These are phyloP conservation scores for Drosophila lini DNA, from an alignment of 1,140 invertebrate species.

Conservation along the genomic window DNA sequence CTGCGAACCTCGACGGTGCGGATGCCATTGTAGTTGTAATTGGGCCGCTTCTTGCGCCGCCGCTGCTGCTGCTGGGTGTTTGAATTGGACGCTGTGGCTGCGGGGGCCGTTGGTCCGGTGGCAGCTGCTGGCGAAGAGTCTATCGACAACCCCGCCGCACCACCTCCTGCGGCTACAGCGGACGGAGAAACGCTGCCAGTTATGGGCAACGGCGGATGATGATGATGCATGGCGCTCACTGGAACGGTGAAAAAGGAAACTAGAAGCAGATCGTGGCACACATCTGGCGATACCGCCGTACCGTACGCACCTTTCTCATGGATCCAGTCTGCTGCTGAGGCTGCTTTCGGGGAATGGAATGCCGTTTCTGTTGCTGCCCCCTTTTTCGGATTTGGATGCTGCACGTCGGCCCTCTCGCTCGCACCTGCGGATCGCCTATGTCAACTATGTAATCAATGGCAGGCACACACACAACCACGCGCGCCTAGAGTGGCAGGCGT, in stretches of 20 bases:
- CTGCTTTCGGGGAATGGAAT: constrained; percentile 70
- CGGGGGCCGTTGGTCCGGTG: constrained; percentile 6
- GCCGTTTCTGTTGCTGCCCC: constrained; percentile 65
- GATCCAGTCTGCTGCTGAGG: constrained; percentile 35
- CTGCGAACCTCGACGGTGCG: constrained; percentile 93
- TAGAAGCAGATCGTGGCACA: constrained; percentile 26
- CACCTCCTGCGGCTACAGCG: constrained; percentile 14
- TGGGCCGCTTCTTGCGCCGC: constrained; percentile 84
- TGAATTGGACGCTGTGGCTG: constrained; percentile 26
- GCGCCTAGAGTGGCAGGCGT: constrained; percentile 42
- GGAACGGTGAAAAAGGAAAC: constrained; percentile 21
- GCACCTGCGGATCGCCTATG: constrained; percentile 32
- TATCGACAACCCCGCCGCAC: constrained; percentile 6
- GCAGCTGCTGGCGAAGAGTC: constrained; percentile 19
- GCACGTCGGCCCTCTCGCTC: constrained; percentile 40
- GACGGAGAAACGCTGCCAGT: constrained; percentile 29
- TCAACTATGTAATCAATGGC: constrained; percentile 51
- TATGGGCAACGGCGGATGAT: constrained; percentile 76
- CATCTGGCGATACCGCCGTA: constrained; percentile 20
- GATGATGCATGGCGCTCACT: constrained; percentile 71
- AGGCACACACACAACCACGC: constrained; percentile 34
- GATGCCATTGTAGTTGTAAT: constrained; percentile 85
- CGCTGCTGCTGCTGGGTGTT: constrained; percentile 64
- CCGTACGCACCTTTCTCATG: constrained; percentile 70
- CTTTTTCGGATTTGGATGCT: constrained; percentile 52